Evolutionary conservation across 2,113 vertebrate genomes (phyloP), one percentile per base, ranked within the genome.

Genomic region (Gila orcuttii): DNA sequence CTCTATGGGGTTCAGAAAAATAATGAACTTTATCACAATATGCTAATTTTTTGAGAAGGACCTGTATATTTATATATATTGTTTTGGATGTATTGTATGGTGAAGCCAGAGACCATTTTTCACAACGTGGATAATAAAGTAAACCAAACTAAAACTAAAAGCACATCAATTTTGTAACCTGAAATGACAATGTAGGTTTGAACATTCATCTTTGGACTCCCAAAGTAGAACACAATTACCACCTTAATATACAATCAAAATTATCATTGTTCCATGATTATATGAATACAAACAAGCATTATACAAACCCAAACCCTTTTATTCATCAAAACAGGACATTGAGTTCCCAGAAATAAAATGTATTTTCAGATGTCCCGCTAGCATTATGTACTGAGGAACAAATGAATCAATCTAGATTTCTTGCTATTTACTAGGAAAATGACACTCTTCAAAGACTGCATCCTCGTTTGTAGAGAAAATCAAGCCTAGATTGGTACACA

Each of bases 261-360:
- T 42, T 0, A 73, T 73, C 69, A 73, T 73, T n/a, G 9, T 21
- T 39, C 68, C 33, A 12, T 42, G 69, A 73, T 42, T 73, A 57
- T 57, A 57, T 57, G 68, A 11, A 71, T 23, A 71, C 19, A 42
- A 42, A 21, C 21, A 60, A 79, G 31, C 55, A n/a, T 39, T 79
- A n/a, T 59, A 62, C 33, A 39, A 79, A 36, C 13, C 55, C 33
- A 19, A 33, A 47, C 15, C 12, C 42, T 74, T 47, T 74, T 74
- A 25, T 25, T 15, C 25, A 47, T 75, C 73, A 75, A 75, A 75
- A 42, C 33, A 79, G 33, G 21, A 80, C 36, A 80, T 45, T 9
- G 57, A 62, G 57, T 64, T 80, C 59, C 23, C 23, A 45, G 6
- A 62, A 62, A 80, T 62, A 64, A 62, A 80, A 80, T 45, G n/a